Evolutionary conservation across 1,140 invertebrate species (phyloP).

Genomic region (Lycorma delicatula): DNA sequence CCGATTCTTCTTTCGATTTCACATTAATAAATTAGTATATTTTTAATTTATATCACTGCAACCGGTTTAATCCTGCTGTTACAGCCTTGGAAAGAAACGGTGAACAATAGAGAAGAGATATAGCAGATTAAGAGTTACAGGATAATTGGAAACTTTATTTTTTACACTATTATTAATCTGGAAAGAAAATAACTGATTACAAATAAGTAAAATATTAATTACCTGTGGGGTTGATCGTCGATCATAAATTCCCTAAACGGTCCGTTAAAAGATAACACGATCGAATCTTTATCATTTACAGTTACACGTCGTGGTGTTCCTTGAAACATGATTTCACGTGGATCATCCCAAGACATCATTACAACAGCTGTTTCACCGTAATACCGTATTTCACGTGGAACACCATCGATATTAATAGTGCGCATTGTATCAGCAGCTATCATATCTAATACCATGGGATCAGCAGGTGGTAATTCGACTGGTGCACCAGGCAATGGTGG

Average conservation of each 20-base stretch:
- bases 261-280: conserved; percentile 54
- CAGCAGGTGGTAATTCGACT: conserved; percentile 44
- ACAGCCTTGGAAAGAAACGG: no score
- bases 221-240: conserved; percentile 56
- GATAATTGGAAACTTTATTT: not conserved
- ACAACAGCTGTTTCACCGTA: conserved; percentile 78
- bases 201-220: conserved; percentile 17
- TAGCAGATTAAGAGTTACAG: not conserved
- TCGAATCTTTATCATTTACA: conserved; percentile 55
- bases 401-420: conserved; percentile 76
- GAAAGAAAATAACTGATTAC: conserved; percentile 10
- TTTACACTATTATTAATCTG: not conserved
- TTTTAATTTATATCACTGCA: no score
- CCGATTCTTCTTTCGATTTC: no score
- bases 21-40: no score
- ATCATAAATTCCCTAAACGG: conserved; percentile 51
- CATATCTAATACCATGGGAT: conserved; percentile 48
- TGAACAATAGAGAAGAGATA: no score
- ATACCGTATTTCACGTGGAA: conserved; percentile 73
- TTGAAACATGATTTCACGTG: conserved; percentile 74
- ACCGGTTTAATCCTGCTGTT: no score
- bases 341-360: conserved; percentile 74
- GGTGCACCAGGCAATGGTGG: not conserved
- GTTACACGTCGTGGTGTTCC: conserved; percentile 56
- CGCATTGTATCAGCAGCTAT: conserved; percentile 57